These are phyloP conservation scores for Periophthalmodon schlosseri DNA, from an alignment of 2,113 vertebrate genomes.

Conservation along the genomic window DNA sequence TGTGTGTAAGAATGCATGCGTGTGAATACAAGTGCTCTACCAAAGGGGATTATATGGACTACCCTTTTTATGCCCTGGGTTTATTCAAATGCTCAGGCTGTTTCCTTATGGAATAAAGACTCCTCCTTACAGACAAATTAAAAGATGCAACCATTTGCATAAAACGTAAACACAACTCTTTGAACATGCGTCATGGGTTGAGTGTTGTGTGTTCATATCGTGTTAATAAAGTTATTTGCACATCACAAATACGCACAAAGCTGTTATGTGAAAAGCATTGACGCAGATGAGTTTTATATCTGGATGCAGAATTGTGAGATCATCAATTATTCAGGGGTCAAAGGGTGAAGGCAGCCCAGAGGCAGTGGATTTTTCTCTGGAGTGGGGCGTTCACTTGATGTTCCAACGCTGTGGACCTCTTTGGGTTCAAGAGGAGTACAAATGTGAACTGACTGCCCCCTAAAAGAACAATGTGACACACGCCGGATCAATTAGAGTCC, in stretches of 20 bases:
- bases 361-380: constrained; percentile 17
- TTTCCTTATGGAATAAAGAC: no score
- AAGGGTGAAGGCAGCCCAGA: constrained; percentile 38
- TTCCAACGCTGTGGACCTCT: constrained; percentile 19
- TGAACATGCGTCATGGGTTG: constrained; percentile 1
- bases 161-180: constrained; percentile 4
- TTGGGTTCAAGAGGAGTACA: constrained; percentile 6
- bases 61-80: no score
- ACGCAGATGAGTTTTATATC: constrained; percentile 34
- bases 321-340: constrained; percentile 52
- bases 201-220: constrained; percentile 14
- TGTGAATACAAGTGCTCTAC: no score
- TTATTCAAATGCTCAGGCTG: no score
- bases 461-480: constrained; percentile 16
- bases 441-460: constrained; percentile 9
- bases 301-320: constrained; percentile 20
- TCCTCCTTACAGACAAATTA: neutral
- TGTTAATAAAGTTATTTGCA: constrained; percentile 10
- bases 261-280: constrained; percentile 3
- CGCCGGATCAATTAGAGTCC: constrained; percentile 15
- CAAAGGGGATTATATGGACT: no score
- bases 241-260: neutral
- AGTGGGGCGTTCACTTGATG: constrained; percentile 24
- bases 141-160: constrained; percentile 1
- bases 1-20: no score